phyloP scores from a whole-genome alignment of 2,113 vertebrate species.

The cat (Felis catus) region F.catus_Fca126_mat1.0 CM031416.1:11733501-11734000 shows the following conservation, averaged over 20 bases:
- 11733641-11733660: background rate
- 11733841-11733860: background rate
- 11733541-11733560: background rate
- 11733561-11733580: background rate
- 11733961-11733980: constrained; percentile 19
- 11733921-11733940: background rate
- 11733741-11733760: background rate
- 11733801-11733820: background rate
- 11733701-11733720: constrained; percentile 53
- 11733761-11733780: background rate
- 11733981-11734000: constrained; percentile 35
- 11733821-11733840: background rate
- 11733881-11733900: background rate
- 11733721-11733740: background rate
- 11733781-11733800: background rate
- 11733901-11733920: background rate
- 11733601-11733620: background rate
- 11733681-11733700: background rate
- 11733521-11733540: constrained; percentile 36
- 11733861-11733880: background rate
- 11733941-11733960: background rate
- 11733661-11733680: background rate
- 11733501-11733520: constrained; percentile 27
- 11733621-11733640: constrained; percentile 21
- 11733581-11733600: background rate